Evolutionary conservation across 1,140 invertebrate genomes (phyloP), one percentile per base, ranked within the genome.

Genomic region (Oncopodura yosiiana): DNA sequence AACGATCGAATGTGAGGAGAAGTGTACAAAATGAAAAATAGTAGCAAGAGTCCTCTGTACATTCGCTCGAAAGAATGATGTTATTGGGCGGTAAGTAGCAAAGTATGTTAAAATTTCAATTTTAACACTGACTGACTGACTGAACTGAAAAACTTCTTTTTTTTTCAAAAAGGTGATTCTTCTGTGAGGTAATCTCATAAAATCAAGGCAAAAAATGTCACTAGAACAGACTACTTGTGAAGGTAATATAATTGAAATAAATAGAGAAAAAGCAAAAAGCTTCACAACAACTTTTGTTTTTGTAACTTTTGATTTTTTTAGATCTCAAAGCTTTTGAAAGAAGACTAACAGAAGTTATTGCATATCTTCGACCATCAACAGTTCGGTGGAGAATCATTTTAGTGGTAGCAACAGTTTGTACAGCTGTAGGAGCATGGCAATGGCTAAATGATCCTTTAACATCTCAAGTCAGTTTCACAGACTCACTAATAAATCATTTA

Each of bases 301-400:
- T 50, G 49, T 39, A 50, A 21, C 12, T n/a, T 6, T 6, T 49
- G 6, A 12, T 49, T 27, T 30, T 49, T 23, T 49, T 30, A 94
- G 93, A 96, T 80, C 75, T 97, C 59, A 96, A 95, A 73, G 92
- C 93, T 29, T 97, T 96, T 74, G 94, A 96, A 70, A 78, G 92
- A 56, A 77, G 94, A 50, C 73, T 97, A 2, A 95, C 91, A 6
- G 94, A 97, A 79, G 90, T 97, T n/a, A 92, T 96, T 69, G 81
- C 84, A 61, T 89, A 87, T 70, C 77, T 94, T 56, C 87, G 92
- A 67, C 93, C 93, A 44, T 81, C 87, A 43, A 92, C 92, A 49
- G 79, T 82, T 59, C 77, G 90, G 74, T 97, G 93, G 93, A 81
- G 92, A 80, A 84, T 94, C 69, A 70, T 94, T 26, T 69, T 97